These are phyloP conservation scores for Drosophila meridiana DNA, from an alignment of 2,888 invertebrate genomes.

Conservation along the genomic window DNA sequence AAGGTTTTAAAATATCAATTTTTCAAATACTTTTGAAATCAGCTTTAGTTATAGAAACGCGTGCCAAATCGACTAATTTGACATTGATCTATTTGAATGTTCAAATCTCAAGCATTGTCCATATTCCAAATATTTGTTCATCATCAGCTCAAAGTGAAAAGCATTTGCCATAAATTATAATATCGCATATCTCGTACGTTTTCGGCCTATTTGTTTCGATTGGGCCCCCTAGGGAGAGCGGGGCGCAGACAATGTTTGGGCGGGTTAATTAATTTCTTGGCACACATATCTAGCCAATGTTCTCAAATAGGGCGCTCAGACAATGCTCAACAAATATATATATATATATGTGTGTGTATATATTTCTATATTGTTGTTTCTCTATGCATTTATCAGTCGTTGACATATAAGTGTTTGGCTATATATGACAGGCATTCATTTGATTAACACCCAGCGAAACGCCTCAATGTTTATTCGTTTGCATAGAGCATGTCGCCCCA, in stretches of 20 bases:
- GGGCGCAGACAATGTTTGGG: conserved; percentile 2
- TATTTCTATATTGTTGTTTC: not conserved
- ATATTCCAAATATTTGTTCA: conserved; percentile 11
- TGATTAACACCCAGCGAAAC: conserved; percentile 64
- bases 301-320: conserved; percentile 24
- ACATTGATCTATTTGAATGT: conserved; percentile 22
- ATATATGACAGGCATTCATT: conserved; percentile 35
- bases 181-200: not conserved
- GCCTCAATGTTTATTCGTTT: conserved; percentile 62
- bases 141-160: conserved; percentile 8
- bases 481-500: conserved; percentile 22
- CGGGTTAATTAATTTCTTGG: conserved; percentile 65
- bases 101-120: not conserved
- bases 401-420: conserved; percentile 35
- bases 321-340: conserved; percentile 27
- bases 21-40: not conserved
- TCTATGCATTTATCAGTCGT: conserved; percentile 38
- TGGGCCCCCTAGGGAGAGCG: conserved; percentile 1
- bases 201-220: not conserved
- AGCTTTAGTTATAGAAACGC: not conserved
- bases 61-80: not conserved
- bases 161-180: conserved; percentile 27
- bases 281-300: conserved; percentile 32
- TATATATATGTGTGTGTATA: not conserved
- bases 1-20: not conserved